These are phyloP conservation scores for Congeria kusceri DNA, from an alignment of 2,888 invertebrate species.

Conservation along the genomic window DNA sequence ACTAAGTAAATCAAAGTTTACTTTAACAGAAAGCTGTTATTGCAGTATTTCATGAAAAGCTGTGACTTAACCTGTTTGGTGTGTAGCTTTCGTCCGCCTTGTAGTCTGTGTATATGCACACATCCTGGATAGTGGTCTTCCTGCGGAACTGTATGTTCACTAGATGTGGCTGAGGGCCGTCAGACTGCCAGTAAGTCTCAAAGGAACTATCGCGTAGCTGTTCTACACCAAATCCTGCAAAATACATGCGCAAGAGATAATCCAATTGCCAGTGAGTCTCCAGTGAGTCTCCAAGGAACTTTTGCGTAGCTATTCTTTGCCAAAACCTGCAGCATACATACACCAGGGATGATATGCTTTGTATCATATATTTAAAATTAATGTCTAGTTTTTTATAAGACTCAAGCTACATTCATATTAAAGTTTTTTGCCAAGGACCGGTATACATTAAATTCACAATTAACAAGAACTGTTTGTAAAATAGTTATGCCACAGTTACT, in stretches of 20 bases:
- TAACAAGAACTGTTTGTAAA: too few species aligned
- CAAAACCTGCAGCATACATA: slow-evolving; percentile 90
- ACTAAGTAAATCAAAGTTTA: too few species aligned
- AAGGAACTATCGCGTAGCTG: slow-evolving; percentile 97
- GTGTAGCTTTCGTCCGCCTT: slow-evolving; percentile 99
- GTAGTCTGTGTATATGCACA: slow-evolving; percentile 98
- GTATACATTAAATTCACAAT: too few species aligned
- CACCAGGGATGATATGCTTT: too few species aligned
- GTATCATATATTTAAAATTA: too few species aligned
- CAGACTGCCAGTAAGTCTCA: slow-evolving; percentile 99
- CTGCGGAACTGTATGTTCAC: slow-evolving; percentile 98
- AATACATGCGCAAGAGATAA: slow-evolving; percentile 17
- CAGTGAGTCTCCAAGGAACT: slow-evolving; percentile 99
- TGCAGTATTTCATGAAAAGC: too few species aligned
- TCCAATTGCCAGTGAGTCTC: too few species aligned
- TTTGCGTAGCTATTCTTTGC: slow-evolving; percentile 97
- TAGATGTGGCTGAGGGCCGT: slow-evolving; percentile 98
- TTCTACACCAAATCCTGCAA: slow-evolving; percentile 97
- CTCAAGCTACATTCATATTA: too few species aligned
- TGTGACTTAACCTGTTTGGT: slow-evolving; percentile 90
- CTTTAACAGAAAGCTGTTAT: too few species aligned
- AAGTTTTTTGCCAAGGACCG: too few species aligned
- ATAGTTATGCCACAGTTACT: too few species aligned
- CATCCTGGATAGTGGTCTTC: slow-evolving; percentile 97
- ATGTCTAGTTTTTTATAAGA: too few species aligned